phyloP scores from a whole-genome alignment of 2,797 vertebrate species.

The Danio aesculapii region DNA sequence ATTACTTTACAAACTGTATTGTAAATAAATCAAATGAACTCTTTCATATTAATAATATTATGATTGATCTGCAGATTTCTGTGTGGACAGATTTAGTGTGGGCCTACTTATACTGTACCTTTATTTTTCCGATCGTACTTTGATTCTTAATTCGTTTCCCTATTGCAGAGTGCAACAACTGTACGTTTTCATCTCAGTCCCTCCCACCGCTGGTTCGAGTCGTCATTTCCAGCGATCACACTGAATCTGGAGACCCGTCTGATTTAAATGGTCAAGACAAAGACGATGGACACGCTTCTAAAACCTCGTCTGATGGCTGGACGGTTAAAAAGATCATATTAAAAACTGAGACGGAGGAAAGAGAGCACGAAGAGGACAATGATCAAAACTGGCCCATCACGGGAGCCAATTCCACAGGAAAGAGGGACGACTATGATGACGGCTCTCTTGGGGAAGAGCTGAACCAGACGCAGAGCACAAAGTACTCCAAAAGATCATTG shows the following conservation, averaged over 20 bases:
- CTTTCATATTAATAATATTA: too few relatives aligned
- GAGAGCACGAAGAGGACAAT: slow-evolving; percentile 54
- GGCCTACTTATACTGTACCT: neutral
- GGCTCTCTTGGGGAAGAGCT: slow-evolving; percentile 18
- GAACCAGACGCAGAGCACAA: neutral
- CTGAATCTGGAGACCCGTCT: slow-evolving; percentile 51
- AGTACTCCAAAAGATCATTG: slow-evolving; percentile 48
- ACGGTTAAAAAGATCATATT: slow-evolving; percentile 21
- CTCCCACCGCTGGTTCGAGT: slow-evolving; percentile 66
- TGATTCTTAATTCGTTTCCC: neutral
- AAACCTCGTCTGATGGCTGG: slow-evolving; percentile 27
- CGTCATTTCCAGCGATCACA: slow-evolving; percentile 44
- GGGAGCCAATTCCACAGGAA: slow-evolving; percentile 41
- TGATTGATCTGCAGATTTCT: too few relatives aligned
- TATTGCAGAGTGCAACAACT: slow-evolving; percentile 71
- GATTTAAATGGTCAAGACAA: slow-evolving; percentile 46
- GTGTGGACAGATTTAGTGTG: too few relatives aligned
- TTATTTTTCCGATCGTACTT: neutral
- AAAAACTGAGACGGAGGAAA: neutral
- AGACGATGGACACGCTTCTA: slow-evolving; percentile 50
- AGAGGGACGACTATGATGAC: slow-evolving; percentile 50
- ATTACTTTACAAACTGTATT: too few relatives aligned
- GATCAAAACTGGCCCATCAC: slow-evolving; percentile 43
- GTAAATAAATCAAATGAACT: too few relatives aligned
- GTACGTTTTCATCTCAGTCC: slow-evolving; percentile 77